Evolutionary conservation across 2,888 invertebrate genomes (phyloP).

Genomic region (Caenorhabditis doughertyi): DNA sequence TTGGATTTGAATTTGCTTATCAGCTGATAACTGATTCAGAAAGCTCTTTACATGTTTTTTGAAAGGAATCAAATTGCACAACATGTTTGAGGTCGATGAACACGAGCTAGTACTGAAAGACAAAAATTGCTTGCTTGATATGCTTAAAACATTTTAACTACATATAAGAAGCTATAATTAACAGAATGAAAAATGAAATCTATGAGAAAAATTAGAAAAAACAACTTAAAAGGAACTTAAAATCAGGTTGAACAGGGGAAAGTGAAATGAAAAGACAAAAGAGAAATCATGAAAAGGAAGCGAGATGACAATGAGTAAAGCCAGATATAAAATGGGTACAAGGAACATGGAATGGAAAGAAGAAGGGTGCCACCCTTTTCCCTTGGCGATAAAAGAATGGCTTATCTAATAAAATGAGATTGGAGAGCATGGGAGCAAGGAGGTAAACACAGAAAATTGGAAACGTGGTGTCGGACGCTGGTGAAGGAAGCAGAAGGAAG

Average conservation of each 20-base stretch:
- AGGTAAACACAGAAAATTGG: constrained; percentile 45
- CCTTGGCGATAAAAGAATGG: constrained; percentile 35
- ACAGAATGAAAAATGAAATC: too few relatives aligned
- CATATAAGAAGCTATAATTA: too few relatives aligned
- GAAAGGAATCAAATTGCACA: too few relatives aligned
- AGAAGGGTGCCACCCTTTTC: constrained; percentile 6
- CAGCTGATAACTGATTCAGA: too few relatives aligned
- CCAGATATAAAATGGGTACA: constrained; percentile 3
- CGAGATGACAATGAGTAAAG: not conserved
- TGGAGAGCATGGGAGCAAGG: constrained; percentile 22
- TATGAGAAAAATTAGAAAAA: too few relatives aligned
- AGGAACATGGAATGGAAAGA: not conserved
- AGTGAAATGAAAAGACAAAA: not conserved
- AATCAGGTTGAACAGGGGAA: not conserved
- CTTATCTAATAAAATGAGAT: constrained; percentile 48
- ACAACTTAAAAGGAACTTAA: too few relatives aligned
- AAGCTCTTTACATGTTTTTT: too few relatives aligned
- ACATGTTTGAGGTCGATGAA: too few relatives aligned
- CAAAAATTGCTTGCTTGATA: too few relatives aligned
- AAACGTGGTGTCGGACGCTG: constrained; percentile 22
- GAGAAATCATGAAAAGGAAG: not conserved
- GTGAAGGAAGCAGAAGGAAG: not conserved
- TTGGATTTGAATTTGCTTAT: not conserved
- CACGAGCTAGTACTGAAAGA: too few relatives aligned
- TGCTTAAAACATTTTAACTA: too few relatives aligned